Conservation (phyloP, 2,888 invertebrate species). For the Ichneumoninae sp. region DNA sequence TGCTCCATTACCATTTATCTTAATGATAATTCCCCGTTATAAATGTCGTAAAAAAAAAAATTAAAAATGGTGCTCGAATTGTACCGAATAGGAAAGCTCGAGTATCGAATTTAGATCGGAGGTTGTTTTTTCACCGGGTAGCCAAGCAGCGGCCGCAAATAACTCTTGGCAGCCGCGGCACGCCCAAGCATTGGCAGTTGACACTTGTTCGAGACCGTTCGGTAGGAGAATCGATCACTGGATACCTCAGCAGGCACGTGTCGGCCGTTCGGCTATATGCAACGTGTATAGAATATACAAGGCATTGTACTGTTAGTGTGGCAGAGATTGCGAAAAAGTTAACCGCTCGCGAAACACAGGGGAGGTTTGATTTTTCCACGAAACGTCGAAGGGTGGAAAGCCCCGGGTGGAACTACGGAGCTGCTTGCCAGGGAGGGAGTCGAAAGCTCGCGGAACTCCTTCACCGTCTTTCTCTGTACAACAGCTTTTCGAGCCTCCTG, state of each 20-base stretch:
- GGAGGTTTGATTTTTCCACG: constrained; percentile 45
- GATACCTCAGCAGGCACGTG: constrained; percentile 35
- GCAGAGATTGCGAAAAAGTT: constrained; percentile 45
- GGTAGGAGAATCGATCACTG: constrained; percentile 55
- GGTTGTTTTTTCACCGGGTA: constrained; percentile 46
- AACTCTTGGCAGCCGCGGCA: constrained; percentile 56
- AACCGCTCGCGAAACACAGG: constrained; percentile 26
- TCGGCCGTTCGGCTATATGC: constrained; percentile 11
- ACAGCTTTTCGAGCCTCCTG: constrained; percentile 15
- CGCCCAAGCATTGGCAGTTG: constrained; percentile 32
- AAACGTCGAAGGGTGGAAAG: constrained; percentile 34
- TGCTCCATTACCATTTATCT: neutral
- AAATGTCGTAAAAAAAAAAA: too few species aligned
- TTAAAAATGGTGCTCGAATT: neutral
- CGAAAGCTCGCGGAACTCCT: constrained; percentile 31
- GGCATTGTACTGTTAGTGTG: constrained; percentile 11
- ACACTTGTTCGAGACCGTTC: constrained; percentile 52
- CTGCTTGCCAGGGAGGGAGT: constrained; percentile 3
- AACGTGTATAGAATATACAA: constrained; percentile 9
- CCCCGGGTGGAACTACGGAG: constrained; percentile 26
- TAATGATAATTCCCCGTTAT: neutral
- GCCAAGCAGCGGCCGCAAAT: constrained; percentile 54
- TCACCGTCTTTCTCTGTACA: constrained; percentile 19
- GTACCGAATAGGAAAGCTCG: constrained; percentile 5
- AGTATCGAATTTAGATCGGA: constrained; percentile 51